Conservation (phyloP, 2,113 vertebrate species). For the Erpornis zantholeuca region DNA sequence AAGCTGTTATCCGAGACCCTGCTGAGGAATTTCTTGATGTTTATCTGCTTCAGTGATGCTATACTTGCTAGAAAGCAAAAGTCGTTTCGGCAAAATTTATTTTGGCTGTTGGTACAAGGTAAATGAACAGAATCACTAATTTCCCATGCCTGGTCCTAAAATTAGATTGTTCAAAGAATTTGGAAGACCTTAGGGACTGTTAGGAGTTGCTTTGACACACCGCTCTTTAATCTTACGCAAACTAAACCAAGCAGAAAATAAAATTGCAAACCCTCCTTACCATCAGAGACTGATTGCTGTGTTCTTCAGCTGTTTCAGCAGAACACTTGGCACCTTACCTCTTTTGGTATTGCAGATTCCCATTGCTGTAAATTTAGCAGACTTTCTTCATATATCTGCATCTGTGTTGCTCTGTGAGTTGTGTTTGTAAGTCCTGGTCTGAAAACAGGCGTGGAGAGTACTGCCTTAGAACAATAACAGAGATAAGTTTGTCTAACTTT, state of each 20-base stretch:
- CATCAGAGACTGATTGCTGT: not conserved
- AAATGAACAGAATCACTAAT: not conserved
- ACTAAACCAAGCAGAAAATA: not conserved
- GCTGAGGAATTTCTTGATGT: not conserved
- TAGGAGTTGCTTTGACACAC: not conserved
- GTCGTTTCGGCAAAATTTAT: not conserved
- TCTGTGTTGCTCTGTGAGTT: not conserved
- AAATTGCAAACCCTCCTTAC: not conserved
- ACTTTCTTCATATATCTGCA: not conserved
- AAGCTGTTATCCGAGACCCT: not conserved
- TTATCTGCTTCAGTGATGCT: not conserved
- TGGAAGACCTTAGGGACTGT: not conserved
- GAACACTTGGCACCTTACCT: not conserved
- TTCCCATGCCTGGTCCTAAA: not conserved
- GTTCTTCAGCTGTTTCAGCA: not conserved
- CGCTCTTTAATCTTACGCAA: not conserved
- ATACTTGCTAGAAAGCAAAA: not conserved
- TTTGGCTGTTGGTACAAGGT: not conserved
- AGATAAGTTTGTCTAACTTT: not conserved
- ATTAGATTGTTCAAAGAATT: not conserved
- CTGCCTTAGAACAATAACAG: not conserved
- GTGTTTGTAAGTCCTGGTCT: not conserved
- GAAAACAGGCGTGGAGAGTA: not conserved
- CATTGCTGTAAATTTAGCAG: not conserved
- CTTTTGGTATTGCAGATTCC: not conserved